Conservation (phyloP, 1,140 invertebrate species). For the Polypedilum pembai region DNA sequence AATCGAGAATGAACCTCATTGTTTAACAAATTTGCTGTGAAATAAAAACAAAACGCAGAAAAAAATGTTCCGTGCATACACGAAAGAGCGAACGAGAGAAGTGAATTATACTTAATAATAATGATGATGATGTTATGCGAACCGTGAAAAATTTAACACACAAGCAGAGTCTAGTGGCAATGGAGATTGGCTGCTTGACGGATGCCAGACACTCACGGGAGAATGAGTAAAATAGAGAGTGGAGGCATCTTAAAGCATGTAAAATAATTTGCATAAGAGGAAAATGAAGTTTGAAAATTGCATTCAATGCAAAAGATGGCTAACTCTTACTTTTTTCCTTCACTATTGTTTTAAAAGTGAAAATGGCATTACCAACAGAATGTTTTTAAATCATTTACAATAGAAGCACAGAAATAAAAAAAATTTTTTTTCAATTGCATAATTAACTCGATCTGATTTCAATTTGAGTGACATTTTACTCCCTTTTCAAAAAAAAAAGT, state of each 20-base stretch:
- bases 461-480: no score
- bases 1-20: not conserved
- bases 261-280: not conserved
- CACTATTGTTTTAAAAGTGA: not conserved
- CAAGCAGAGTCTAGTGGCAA: not conserved
- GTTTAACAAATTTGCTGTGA: constrained; percentile 15
- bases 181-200: not conserved
- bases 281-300: not conserved
- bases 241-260: constrained; percentile 8
- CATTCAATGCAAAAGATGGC: not conserved
- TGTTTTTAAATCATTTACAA: not conserved
- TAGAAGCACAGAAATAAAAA: not conserved
- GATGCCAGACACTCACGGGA: not conserved
- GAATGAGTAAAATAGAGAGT: not conserved
- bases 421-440: not conserved
- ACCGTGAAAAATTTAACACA: constrained; percentile 17
- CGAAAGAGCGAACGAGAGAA: no score
- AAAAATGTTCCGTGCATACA: no score
- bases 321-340: not conserved
- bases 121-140: not conserved
- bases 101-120: not conserved
- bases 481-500: no score
- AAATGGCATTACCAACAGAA: no score
- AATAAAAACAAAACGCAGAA: not conserved
- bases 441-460: constrained; percentile 4